phyloP scores from a whole-genome alignment of 1,140 invertebrate species.

The Drosophila triauraria region DNA sequence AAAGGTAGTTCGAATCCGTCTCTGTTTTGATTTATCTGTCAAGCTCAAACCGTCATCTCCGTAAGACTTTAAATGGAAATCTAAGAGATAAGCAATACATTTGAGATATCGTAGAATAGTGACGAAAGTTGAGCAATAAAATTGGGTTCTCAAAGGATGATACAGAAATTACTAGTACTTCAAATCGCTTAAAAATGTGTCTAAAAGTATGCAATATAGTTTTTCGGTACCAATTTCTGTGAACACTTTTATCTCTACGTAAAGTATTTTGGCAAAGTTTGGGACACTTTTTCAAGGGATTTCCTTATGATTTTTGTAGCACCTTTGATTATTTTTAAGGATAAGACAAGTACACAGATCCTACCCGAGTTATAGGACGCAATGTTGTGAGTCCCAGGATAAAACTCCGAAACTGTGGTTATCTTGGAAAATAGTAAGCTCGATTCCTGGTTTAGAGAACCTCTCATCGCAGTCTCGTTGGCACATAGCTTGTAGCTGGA shows the following conservation, averaged over 20 bases:
- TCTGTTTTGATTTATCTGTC: slow-evolving; percentile 96
- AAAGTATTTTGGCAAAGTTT: too few species aligned
- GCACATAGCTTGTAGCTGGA: slow-evolving; percentile 67
- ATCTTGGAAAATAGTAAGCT: slow-evolving; percentile 75
- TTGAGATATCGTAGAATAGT: neutral
- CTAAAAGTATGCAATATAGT: too few species aligned
- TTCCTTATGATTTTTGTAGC: too few species aligned
- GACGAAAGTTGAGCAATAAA: neutral
- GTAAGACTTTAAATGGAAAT: slow-evolving; percentile 66
- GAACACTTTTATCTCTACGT: too few species aligned
- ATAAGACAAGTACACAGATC: neutral
- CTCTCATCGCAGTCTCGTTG: slow-evolving; percentile 66
- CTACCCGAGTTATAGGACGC: slow-evolving; percentile 65
- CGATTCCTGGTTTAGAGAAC: slow-evolving; percentile 66
- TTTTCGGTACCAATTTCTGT: too few species aligned
- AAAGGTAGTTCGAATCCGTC: slow-evolving; percentile 98
- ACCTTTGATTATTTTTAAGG: neutral
- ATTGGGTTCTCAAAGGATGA: too few species aligned
- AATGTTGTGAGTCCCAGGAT: slow-evolving; percentile 64
- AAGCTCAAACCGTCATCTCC: slow-evolving; percentile 90
- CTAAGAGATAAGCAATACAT: slow-evolving; percentile 14
- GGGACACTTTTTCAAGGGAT: too few species aligned
- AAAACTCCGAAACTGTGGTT: slow-evolving; percentile 71
- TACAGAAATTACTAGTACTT: neutral
- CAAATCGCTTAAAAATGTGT: neutral